phyloP scores from a whole-genome alignment of 2,113 vertebrate genomes.

The Brienomyrus brachyistius region DNA sequence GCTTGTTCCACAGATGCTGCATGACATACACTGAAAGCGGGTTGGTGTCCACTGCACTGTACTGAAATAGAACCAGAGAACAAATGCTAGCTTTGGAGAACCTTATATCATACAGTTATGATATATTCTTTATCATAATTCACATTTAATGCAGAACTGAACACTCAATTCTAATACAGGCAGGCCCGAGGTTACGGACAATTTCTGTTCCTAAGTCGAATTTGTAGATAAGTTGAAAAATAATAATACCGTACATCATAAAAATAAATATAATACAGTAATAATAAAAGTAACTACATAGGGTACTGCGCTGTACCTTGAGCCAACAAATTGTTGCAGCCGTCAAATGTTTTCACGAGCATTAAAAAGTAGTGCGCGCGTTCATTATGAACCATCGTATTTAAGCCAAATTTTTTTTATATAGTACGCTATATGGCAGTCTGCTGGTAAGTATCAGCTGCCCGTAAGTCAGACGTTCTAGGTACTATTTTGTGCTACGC shows the following conservation, averaged over 20 bases:
- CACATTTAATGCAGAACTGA: background rate
- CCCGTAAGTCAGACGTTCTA: background rate
- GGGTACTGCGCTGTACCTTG: background rate
- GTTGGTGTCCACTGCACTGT: slow-evolving; percentile 61
- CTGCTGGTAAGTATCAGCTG: background rate
- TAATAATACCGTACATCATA: background rate
- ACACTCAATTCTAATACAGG: background rate
- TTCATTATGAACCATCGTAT: background rate
- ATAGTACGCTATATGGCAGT: background rate
- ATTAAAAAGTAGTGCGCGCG: background rate
- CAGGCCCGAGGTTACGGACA: background rate
- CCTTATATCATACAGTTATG: background rate
- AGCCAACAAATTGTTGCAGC: background rate
- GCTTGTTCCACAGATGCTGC: slow-evolving; percentile 57
- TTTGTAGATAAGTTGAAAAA: background rate
- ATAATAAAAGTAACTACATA: background rate
- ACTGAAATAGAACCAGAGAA: slow-evolving; percentile 38
- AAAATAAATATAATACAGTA: background rate
- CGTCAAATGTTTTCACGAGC: background rate
- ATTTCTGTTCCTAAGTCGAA: background rate
- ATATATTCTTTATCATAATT: background rate
- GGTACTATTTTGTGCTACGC: background rate
- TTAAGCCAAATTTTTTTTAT: background rate
- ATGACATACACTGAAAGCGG: slow-evolving; percentile 56
- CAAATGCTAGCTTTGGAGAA: background rate